Evolutionary conservation across 2,113 vertebrate genomes (phyloP), one percentile per base, ranked within the genome.

Genomic region (Ceuthmochares aereus): DNA sequence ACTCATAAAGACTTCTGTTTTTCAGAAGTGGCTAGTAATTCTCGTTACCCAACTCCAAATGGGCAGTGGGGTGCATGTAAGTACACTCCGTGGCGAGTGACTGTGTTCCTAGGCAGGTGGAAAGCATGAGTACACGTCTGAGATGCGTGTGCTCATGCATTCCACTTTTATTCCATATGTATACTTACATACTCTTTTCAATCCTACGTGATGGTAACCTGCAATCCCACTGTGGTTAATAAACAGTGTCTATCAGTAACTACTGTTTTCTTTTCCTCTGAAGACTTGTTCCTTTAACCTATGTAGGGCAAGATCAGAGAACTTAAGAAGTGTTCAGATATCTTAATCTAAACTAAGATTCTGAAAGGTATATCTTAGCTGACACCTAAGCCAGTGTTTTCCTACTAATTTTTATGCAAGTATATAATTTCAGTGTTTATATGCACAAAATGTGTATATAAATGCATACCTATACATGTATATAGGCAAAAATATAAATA

Each of bases 61-160:
- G 13, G 29, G 18, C 45, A 36, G 22, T 63, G 81, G 43, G 37
- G 34, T 43, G 6, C 9, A 2, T 5, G 8, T 69, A 29, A 63
- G 34, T 52, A 5, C 4, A 1, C 37, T 70, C 52, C 60, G 19
- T 87, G 63, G 55, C 49, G 70, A 76, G 58, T 34, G 42, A 2
- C 54, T 59, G 32, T 37, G 30, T 45, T 66, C 30, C 9, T 14
- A 17, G 26, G 42, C 12, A 19, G 36, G 20, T 45, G 19, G 27
- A 49, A 47, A 34, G 47, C 2, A 0, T 14, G 19, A 55, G 40
- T 12, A 25, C 3, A 11, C 1, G 0, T 54, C 34, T 29, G 30
- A 42, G 59, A 58, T 26, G 30, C 7, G 21, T 23, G 16, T 43
- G 34, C 2, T 29, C 32, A 4, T 32, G 8, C 47, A 40, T 68